Evolutionary conservation across 1,140 invertebrate genomes (phyloP), one percentile per base, ranked within the genome.

Genomic region (Trichomalopsis sarcophagae): DNA sequence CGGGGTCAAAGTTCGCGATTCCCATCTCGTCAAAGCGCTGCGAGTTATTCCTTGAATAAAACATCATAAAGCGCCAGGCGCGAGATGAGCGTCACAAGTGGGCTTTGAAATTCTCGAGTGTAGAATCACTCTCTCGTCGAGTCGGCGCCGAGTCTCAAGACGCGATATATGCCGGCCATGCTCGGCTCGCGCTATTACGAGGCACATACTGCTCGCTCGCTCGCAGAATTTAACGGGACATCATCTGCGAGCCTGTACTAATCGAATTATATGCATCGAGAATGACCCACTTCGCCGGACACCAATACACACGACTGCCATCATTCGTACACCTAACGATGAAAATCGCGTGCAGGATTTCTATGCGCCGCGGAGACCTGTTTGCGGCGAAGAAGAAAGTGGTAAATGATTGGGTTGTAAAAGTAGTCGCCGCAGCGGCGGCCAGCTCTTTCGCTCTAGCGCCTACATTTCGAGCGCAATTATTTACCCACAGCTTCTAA

Each of bases 51-150:
- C 3, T n/a, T 71, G 79, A 73, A 81, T 47, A 81, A 81, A 81
- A 81, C 62, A 81, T 81, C n/a, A 47, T 36, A 66, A 47, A 76
- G 40, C 21, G 17, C 21, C 10, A 50, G 40, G 30, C 33, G 30
- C 36, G 78, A 27, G 62, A 78, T n/a, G n/a, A 23, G 36, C 21
- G 79, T 30, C 23, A 68, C 62, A 44, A 81, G 79, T 73, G 68
- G 71, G 75, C 47, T 82, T 75, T 82, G 50, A 62, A 82, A 82
- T 82, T 82, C 81, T 62, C 71, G 71, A 62, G 69, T 75, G 71
- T 74, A 62, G 44, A 74, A 62, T 82, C 71, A 82, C 71, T 82
- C 71, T 44, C 7, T 44, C 33, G 40, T 6, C 68, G 68, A 17
- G 68, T 23, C 23, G 68, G 23, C 68, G 27, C 68, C 68, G 27